Conservation (phyloP, 37 sponge, comb jelly and placozoan species). For the Chondrosia reniformis region DNA sequence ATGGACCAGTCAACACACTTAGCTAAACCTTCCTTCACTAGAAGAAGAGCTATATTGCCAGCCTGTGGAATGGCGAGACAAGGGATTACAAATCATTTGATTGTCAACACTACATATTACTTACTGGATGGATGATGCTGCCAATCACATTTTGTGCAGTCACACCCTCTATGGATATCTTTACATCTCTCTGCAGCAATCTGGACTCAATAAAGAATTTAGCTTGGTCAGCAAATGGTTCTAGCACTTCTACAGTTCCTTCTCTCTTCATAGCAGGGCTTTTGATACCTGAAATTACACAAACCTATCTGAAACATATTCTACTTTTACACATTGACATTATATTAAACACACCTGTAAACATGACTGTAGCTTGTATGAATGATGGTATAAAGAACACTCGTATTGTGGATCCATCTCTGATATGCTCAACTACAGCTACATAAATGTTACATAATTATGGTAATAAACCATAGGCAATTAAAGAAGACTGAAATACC, state of each 20-base stretch:
- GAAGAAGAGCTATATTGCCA: constrained; percentile 90
- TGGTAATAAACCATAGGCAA: neutral
- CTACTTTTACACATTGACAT: too few species aligned
- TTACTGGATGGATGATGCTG: constrained; percentile 66
- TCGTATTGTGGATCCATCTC: constrained; percentile 85
- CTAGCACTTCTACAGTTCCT: constrained; percentile 60
- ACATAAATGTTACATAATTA: neutral
- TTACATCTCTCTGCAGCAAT: constrained; percentile 89
- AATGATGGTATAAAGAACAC: constrained; percentile 73
- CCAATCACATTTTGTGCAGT: constrained; percentile 61
- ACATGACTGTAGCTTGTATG: constrained; percentile 65
- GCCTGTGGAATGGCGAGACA: constrained; percentile 23
- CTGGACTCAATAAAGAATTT: constrained; percentile 88
- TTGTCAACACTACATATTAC: neutral
- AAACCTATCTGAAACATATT: too few species aligned
- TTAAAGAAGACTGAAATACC: constrained; percentile 33
- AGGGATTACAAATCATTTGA: neutral
- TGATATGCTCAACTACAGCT: constrained; percentile 88
- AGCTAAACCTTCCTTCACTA: constrained; percentile 90
- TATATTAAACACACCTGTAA: too few species aligned
- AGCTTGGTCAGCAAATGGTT: constrained; percentile 91
- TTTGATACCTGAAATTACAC: constrained; percentile 94
- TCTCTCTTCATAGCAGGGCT: constrained; percentile 74
- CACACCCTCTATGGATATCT: constrained; percentile 80
- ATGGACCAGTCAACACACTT: constrained; percentile 98